Percentiles rank a stretch among this genome's conserved stretches.
Conservation (phyloP, 2,888 invertebrate species). For the Anthoptus insignis region DNA sequence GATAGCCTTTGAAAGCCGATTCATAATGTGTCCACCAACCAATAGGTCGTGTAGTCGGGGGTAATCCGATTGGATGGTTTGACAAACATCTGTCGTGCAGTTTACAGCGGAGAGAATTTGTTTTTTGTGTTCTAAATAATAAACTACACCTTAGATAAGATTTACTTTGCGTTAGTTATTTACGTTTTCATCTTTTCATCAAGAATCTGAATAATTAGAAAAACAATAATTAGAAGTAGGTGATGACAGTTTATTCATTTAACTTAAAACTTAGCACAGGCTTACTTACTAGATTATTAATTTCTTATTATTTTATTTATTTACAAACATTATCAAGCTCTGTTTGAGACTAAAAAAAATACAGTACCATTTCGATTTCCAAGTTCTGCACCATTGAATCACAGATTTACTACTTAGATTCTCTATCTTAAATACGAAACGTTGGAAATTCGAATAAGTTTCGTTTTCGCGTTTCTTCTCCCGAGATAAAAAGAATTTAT, state of each 20-base stretch:
- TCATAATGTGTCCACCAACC: constrained; percentile 20
- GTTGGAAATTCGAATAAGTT: constrained; percentile 3
- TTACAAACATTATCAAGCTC: neutral
- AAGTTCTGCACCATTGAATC: constrained; percentile 3
- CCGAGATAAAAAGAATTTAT: constrained; percentile 20
- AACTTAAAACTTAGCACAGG: too few species aligned
- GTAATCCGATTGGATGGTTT: constrained; percentile 15
- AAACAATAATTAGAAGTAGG: too few species aligned
- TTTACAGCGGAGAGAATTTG: too few species aligned
- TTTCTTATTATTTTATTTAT: neutral
- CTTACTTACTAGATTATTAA: too few species aligned
- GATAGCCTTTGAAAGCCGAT: constrained; percentile 29
- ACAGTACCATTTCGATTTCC: neutral
- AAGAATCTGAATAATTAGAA: too few species aligned
- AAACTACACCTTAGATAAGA: too few species aligned
- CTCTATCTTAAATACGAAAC: neutral
- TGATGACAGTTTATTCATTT: too few species aligned
- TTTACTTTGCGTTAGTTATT: too few species aligned
- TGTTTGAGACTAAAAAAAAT: neutral
- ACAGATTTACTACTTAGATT: constrained; percentile 4
- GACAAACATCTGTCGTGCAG: neutral
- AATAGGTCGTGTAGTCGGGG: constrained; percentile 18
- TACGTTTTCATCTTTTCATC: too few species aligned
- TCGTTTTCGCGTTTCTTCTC: neutral
- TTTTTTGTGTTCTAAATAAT: too few species aligned